These are phyloP conservation scores for Harpagus bidentatus DNA, from an alignment of 2,113 vertebrate species.

Conservation along the genomic window DNA sequence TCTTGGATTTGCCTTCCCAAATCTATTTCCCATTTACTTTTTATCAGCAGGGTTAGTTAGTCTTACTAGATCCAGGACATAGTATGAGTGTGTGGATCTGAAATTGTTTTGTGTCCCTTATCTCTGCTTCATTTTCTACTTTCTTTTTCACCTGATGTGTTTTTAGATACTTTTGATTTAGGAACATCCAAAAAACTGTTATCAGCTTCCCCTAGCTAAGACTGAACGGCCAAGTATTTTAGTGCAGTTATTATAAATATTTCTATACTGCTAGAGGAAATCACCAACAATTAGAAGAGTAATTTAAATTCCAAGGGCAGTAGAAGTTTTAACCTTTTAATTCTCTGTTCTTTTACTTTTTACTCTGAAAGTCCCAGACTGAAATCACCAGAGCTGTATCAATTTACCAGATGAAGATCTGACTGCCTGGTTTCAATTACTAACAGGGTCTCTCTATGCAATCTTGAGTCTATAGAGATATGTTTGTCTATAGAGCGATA, in stretches of 20 bases:
- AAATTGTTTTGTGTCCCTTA: conserved; percentile 4
- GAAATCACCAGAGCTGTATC: background rate
- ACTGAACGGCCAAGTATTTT: background rate
- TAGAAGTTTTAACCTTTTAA: background rate
- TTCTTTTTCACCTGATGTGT: background rate
- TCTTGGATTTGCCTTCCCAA: background rate
- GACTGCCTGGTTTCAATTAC: background rate
- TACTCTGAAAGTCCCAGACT: background rate
- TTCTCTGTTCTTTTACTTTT: background rate
- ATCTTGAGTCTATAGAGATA: background rate
- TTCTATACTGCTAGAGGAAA: background rate
- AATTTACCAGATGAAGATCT: background rate
- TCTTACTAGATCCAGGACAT: background rate
- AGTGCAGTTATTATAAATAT: background rate
- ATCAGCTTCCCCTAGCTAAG: background rate
- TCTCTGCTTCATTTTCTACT: background rate
- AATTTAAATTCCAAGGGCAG: background rate
- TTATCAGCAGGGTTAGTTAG: background rate
- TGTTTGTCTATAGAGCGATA: background rate
- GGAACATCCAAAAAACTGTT: background rate
- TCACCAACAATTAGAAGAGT: background rate
- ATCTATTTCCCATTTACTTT: background rate
- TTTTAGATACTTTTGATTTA: conserved; percentile 8
- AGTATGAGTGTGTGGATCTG: background rate
- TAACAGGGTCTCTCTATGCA: background rate